phyloP scores from a whole-genome alignment of 2,113 vertebrate genomes.

The Pluvianellus socialis region DNA sequence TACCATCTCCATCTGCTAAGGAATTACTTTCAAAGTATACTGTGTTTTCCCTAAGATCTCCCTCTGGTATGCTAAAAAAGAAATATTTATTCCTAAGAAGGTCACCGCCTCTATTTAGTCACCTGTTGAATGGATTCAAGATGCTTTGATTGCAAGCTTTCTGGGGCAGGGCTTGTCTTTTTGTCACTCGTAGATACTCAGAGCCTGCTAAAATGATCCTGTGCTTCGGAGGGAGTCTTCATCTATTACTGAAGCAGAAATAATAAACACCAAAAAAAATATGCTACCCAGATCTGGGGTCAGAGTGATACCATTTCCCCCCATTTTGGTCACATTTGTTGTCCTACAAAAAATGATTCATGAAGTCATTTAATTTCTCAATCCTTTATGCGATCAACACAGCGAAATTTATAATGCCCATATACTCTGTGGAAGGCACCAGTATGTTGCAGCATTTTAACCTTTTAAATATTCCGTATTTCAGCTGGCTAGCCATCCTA shows the following conservation, averaged over 20 bases:
- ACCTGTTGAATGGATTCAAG: conserved; percentile 59
- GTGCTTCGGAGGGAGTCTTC: background rate
- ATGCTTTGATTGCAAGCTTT: conserved; percentile 26
- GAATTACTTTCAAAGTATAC: conserved; percentile 23
- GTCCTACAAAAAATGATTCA: conserved; percentile 58
- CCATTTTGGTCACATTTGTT: conserved; percentile 50
- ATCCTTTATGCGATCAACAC: background rate
- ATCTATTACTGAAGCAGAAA: conserved; percentile 4
- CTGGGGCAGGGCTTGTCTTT: conserved; percentile 16
- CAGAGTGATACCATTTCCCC: conserved; percentile 4
- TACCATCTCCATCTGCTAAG: conserved; percentile 30
- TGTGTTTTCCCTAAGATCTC: conserved; percentile 47
- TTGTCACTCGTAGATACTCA: background rate
- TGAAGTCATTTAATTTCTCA: conserved; percentile 46
- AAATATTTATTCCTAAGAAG: conserved; percentile 57
- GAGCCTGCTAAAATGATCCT: background rate
- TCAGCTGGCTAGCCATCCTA: conserved; percentile 56
- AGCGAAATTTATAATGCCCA: conserved; percentile 34
- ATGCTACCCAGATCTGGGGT: background rate
- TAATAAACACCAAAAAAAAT: background rate
- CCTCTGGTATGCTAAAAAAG: conserved; percentile 40
- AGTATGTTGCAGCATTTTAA: conserved; percentile 66
- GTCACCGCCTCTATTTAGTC: conserved; percentile 53
- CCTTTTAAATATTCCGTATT: conserved; percentile 66
- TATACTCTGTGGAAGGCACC: conserved; percentile 41